Conservation (phyloP, 2,888 invertebrate genomes). For the Aphidius colemani region DNA sequence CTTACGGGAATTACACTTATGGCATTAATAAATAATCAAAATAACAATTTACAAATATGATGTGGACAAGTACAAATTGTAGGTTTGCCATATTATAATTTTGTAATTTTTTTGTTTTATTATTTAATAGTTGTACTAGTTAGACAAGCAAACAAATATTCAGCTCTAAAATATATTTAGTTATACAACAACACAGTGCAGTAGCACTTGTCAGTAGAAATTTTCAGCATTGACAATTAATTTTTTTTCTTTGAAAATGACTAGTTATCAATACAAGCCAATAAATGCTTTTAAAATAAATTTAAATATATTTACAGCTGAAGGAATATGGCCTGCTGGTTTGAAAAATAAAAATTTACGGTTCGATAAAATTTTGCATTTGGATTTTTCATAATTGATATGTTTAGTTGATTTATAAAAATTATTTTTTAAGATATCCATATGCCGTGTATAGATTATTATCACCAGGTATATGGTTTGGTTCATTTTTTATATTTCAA, state of each 20-base stretch:
- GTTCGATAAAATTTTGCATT: constrained; percentile 2
- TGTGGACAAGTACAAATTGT: too few relatives aligned
- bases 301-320: constrained; percentile 19
- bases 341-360: constrained; percentile 25
- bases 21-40: too few relatives aligned
- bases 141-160: too few relatives aligned
- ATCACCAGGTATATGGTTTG: constrained; percentile 23
- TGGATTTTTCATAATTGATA: not conserved
- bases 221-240: too few relatives aligned
- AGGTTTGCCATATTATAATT: too few relatives aligned
- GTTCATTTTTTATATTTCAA: constrained; percentile 21
- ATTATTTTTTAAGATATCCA: constrained; percentile 6
- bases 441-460: constrained; percentile 25
- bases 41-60: too few relatives aligned
- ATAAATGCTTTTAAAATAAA: constrained; percentile 25
- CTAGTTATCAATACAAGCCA: constrained; percentile 18
- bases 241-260: constrained; percentile 7
- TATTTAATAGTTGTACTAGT: too few relatives aligned
- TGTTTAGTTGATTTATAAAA: not conserved
- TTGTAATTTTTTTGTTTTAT: too few relatives aligned
- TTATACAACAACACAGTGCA: too few relatives aligned
- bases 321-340: constrained; percentile 26
- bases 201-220: too few relatives aligned
- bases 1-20: too few relatives aligned
- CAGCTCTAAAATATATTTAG: too few relatives aligned